Evolutionary conservation across 2,113 vertebrate genomes (phyloP).

Genomic region (Ascaphus truei): DNA sequence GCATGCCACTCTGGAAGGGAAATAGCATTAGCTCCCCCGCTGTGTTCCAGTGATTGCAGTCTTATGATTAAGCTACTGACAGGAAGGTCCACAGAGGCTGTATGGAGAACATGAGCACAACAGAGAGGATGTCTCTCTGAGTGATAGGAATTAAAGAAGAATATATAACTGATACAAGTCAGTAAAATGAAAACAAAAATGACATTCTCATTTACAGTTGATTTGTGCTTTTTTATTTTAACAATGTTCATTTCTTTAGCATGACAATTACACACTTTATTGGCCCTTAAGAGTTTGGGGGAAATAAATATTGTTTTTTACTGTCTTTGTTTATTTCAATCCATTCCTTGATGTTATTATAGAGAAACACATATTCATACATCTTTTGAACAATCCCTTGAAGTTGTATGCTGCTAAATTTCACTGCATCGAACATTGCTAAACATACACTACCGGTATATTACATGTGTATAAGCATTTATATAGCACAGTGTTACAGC

Average conservation of each 20-base stretch:
- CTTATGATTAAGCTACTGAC: slow-evolving; percentile 37
- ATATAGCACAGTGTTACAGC: slow-evolving; percentile 47
- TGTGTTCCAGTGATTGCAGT: slow-evolving; percentile 41
- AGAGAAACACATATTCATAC: slow-evolving; percentile 35
- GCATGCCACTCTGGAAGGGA: slow-evolving; percentile 29
- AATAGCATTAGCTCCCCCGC: slow-evolving; percentile 33
- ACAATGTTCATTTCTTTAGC: neutral
- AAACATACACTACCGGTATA: slow-evolving; percentile 50
- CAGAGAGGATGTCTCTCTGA: slow-evolving; percentile 24
- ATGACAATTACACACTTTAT: neutral
- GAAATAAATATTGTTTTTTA: neutral
- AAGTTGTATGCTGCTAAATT: slow-evolving; percentile 44
- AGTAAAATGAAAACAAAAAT: neutral
- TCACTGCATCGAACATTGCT: slow-evolving; percentile 40
- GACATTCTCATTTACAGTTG: neutral
- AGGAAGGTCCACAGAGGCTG: neutral
- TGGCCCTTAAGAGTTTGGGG: no score
- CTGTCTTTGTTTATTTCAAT: no score
- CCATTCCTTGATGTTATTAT: slow-evolving; percentile 39
- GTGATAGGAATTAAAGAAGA: slow-evolving; percentile 30
- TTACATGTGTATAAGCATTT: slow-evolving; percentile 44
- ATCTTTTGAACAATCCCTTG: slow-evolving; percentile 35
- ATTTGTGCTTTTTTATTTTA: slow-evolving; percentile 13
- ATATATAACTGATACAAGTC: slow-evolving; percentile 35
- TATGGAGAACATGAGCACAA: slow-evolving; percentile 49